Evolutionary conservation across 2,113 vertebrate species (phyloP).

Genomic region (Pomatorhinus ruficollis): DNA sequence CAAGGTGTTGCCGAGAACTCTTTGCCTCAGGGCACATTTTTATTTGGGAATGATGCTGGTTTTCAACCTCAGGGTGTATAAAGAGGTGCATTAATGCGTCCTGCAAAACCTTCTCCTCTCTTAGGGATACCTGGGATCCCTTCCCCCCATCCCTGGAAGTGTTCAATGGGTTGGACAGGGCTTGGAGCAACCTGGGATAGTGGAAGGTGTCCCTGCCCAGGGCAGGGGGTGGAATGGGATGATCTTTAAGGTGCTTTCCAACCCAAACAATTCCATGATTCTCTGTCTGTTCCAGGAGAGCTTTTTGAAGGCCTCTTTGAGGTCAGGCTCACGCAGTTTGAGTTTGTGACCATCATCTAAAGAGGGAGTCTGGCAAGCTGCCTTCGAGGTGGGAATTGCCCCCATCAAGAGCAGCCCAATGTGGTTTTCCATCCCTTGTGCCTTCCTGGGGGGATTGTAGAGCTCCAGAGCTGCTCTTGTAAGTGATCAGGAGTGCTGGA

Average conservation of each 20-base stretch:
- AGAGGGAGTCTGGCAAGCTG: background rate
- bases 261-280: background rate
- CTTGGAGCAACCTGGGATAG: background rate
- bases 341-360: background rate
- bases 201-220: background rate
- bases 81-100: background rate
- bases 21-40: background rate
- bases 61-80: background rate
- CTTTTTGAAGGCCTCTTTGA: background rate
- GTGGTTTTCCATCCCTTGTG: background rate
- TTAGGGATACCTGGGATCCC: background rate
- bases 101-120: background rate
- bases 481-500: background rate
- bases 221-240: background rate
- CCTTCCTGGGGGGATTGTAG: background rate
- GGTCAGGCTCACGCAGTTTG: rapidly evolving
- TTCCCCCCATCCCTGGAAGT: background rate
- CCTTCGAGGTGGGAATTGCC: background rate
- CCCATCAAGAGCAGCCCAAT: background rate
- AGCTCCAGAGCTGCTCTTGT: background rate
- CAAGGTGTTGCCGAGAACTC: background rate
- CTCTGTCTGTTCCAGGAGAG: background rate
- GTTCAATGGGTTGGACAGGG: rapidly evolving
- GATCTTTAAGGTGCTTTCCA: background rate
- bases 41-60: background rate